Conservation (phyloP, 1,140 invertebrate species). For the Saccostrea echinata region DNA sequence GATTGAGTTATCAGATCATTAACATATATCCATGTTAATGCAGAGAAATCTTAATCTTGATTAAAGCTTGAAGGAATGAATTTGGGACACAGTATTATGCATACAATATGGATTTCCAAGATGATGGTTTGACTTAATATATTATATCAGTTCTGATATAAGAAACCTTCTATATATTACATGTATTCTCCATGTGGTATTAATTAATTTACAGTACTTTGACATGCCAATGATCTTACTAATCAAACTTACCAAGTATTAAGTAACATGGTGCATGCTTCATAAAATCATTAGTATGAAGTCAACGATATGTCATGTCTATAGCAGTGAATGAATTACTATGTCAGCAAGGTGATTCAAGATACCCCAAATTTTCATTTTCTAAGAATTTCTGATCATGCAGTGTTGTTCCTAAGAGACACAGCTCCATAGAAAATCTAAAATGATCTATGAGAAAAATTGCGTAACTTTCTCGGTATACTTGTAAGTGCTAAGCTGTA, state of each 20-base stretch:
- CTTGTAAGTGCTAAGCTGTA: neutral
- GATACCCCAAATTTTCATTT: neutral
- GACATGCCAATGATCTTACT: neutral
- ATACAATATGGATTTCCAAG: neutral
- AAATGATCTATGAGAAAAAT: neutral
- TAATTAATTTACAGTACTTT: neutral
- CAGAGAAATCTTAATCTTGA: neutral
- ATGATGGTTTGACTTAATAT: neutral
- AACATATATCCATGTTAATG: neutral
- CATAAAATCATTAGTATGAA: neutral
- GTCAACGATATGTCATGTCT: neutral
- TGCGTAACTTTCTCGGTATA: too few species aligned
- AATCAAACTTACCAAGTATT: neutral
- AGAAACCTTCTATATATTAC: neutral
- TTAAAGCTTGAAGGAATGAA: neutral
- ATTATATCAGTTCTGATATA: neutral
- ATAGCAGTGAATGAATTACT: neutral
- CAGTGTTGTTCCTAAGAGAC: neutral
- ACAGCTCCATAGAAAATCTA: too few species aligned
- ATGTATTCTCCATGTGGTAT: neutral
- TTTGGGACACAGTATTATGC: neutral
- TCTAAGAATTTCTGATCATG: neutral
- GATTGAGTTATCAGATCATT: conserved; percentile 28
- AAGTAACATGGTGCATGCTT: neutral
- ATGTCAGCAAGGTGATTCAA: neutral